phyloP scores from a whole-genome alignment of 2,797 vertebrate genomes.

The Diglossa cyanea region DNA sequence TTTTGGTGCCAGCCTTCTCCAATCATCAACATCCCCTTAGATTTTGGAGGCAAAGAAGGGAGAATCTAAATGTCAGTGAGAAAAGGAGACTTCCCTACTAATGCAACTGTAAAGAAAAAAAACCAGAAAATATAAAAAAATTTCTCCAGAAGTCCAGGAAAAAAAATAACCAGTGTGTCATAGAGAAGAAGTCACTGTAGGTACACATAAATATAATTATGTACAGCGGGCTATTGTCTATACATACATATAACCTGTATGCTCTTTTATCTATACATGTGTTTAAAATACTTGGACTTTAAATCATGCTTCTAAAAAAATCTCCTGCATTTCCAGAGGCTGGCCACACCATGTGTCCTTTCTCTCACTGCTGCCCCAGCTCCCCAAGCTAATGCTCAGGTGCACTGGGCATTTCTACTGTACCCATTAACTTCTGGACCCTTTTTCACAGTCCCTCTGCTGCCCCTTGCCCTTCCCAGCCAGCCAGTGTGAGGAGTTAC shows the following conservation, averaged over 20 bases:
- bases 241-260: not conserved
- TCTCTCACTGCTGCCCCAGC: not conserved
- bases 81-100: not conserved
- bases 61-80: not conserved
- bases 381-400: not conserved
- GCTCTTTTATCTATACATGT: not conserved
- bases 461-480: not conserved
- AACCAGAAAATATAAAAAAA: not conserved
- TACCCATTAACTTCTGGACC: not conserved
- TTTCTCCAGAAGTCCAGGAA: not conserved
- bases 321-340: not conserved
- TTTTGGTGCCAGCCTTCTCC: not conserved
- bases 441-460: not conserved
- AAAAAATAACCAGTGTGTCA: not conserved
- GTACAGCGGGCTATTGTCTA: not conserved
- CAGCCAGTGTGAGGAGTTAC: not conserved
- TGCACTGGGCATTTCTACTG: not conserved
- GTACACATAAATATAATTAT: not conserved
- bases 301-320: not conserved
- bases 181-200: not conserved
- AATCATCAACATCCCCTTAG: not conserved
- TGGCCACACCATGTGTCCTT: not conserved
- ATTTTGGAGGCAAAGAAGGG: not conserved
- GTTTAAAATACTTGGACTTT: not conserved
- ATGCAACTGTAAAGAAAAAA: not conserved